Evolutionary conservation across 1,140 invertebrate species (phyloP), one percentile per base, ranked within the genome.

Genomic region (Drosophila sp.): DNA sequence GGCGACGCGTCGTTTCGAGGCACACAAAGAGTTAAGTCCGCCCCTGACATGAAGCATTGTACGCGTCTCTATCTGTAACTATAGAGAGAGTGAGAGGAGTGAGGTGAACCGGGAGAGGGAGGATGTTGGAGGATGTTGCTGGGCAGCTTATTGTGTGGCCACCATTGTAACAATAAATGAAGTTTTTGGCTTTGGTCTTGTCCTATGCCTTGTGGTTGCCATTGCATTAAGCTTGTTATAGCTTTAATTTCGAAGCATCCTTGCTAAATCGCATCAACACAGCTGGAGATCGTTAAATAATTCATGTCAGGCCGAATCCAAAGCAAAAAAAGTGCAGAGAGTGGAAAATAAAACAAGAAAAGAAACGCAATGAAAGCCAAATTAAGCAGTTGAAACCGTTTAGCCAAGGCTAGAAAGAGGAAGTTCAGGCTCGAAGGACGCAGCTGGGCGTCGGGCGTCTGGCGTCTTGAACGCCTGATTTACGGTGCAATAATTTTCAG

Each of bases 401-500:
- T 87, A 89, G 80, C 76, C 62, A 38, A 9, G 43, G 57, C 14
- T 6, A 29, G 36, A 27, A 63, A 48, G 18, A 48, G 18, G 21
- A 7, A 18, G 14, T 13, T 13, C 14, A 2, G 46, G 5, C 41
- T 51, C n/a, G 7, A 14, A 16, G 64, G 50, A 75, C 81, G 34
- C 82, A 87, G 82, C 81, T 84, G 81, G 81, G 61, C 41, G n/a
- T n/a, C n/a, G n/a, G n/a, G n/a, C n/a, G n/a, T n/a, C n/a, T n/a
- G n/a, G n/a, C n/a, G 80, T 53, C 74, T 13, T 50, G 53, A 53
- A 53, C 65, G 65, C 73, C 82, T 87, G 82, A 87, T 87, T 87
- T 87, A 87, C 82, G 83, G 78, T 87, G 83, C 83, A 87, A 87
- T 87, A 87, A 87, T 87, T 87, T 89, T 87, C 79, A 87, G 79